Evolutionary conservation across 2,797 vertebrate genomes (phyloP), one percentile per base, ranked within the genome.

Genomic region (Sorex maritimensis): DNA sequence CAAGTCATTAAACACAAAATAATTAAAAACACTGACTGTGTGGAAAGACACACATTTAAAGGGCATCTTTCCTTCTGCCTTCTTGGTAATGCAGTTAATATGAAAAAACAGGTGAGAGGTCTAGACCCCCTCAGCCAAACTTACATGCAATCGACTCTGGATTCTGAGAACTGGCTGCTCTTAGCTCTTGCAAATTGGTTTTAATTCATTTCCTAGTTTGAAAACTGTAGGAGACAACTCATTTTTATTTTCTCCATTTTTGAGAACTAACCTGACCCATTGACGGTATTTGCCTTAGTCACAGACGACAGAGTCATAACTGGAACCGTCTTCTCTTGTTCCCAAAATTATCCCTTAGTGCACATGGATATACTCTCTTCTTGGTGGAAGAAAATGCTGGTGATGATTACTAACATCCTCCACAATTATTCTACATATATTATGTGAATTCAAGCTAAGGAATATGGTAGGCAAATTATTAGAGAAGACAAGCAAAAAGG

Each of bases 221-320:
- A 77, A 87, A 92, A 80, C 71, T 65, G 63, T 61, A 4, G 8
- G 19, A 88, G 17, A 41, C 21, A 80, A 82, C 67, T 71, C 89
- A 52, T 82, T 67, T 92, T 93, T 88, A 46, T 79, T 86, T 85
- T 24, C 12, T 95, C 30, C 74, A 89, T 75, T 72, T 92, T 49
- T 88, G 74, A 86, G 63, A 91, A 46, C 23, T 81, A 92, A 95
- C 77, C 67, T 87, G 74, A 34, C 74, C 79, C 81, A 81, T 55
- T 9, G 75, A 89, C 28, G 30, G 71, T 71, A 94, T 68, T 75
- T 92, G 86, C 61, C 2, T 49, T 6, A 21, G 65, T 72, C 14
- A 7, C 8, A 83, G 38, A 84, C 19, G 15, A 49, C 28, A 61
- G 65, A 91, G 71, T 6, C 4, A 4, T 55, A 75, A 52, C 46